Conservation (phyloP, 2,888 invertebrate species). For the Halictus ligatus region DNA sequence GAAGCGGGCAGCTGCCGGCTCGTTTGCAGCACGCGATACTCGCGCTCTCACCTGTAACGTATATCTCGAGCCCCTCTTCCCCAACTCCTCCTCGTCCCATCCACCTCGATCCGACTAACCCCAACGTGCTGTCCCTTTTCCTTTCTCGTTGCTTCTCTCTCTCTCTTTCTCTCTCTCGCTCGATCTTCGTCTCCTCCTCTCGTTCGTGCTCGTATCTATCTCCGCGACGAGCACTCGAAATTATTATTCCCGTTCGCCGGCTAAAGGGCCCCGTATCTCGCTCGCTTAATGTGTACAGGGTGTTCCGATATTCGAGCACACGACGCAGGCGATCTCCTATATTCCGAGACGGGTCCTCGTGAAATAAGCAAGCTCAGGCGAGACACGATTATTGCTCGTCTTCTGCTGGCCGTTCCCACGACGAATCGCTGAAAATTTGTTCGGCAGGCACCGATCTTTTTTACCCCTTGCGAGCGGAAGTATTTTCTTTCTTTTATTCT, state of each 20-base stretch:
- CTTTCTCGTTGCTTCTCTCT: constrained; percentile 12
- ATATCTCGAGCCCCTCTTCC: constrained; percentile 71
- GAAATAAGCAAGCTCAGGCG: constrained; percentile 60
- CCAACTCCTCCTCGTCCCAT: constrained; percentile 11
- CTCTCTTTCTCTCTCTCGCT: not conserved
- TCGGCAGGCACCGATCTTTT: constrained; percentile 19
- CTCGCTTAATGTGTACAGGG: constrained; percentile 66
- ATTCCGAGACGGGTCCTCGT: constrained; percentile 31
- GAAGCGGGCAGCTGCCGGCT: constrained; percentile 81
- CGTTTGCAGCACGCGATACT: constrained; percentile 83
- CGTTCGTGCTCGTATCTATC: constrained; percentile 67
- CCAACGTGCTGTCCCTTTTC: constrained; percentile 18
- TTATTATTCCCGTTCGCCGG: constrained; percentile 70
- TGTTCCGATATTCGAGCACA: constrained; percentile 67
- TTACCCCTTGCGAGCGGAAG: no score
- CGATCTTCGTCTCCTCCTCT: not conserved
- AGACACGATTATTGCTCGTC: constrained; percentile 50
- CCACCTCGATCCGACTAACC: constrained; percentile 4
- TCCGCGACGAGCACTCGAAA: constrained; percentile 64
- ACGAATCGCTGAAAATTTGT: not conserved
- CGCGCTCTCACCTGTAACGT: constrained; percentile 83
- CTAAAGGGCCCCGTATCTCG: constrained; percentile 66
- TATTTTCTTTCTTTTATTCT: not conserved
- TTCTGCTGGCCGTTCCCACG: constrained; percentile 11
- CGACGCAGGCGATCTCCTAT: constrained; percentile 53